A percentile compares a stretch with the other conserved stretches of the same genome.
These are phyloP conservation scores for Onychomys arenicola DNA, from an alignment of 2,797 vertebrate genomes.

Conservation along the genomic window DNA sequence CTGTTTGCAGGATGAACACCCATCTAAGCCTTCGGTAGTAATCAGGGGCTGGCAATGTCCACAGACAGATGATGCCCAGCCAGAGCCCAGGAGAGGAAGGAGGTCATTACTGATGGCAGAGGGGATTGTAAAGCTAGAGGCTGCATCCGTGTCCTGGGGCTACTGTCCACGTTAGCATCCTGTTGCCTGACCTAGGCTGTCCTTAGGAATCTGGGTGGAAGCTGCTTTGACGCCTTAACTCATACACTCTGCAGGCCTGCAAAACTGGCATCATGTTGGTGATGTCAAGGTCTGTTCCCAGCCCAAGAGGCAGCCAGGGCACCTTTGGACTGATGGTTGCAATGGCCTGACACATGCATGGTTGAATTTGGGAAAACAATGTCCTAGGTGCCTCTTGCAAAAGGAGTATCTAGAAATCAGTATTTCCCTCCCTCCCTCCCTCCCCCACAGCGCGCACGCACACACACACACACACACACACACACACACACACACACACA, in stretches of 20 bases:
- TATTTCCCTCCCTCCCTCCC: neutral
- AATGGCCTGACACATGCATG: neutral
- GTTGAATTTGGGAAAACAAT: neutral
- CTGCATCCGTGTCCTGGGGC: neutral
- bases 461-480: too few relatives aligned
- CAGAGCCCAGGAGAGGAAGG: neutral
- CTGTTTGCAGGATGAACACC: neutral
- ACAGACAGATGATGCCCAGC: neutral
- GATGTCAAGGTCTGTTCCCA: neutral
- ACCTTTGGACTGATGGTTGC: neutral
- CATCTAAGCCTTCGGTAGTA: neutral
- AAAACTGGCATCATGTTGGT: neutral
- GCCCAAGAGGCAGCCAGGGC: neutral
- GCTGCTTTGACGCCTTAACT: neutral
- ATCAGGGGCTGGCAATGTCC: neutral
- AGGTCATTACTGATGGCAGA: neutral
- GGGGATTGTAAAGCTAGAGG: neutral
- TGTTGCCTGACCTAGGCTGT: neutral
- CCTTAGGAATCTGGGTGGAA: neutral
- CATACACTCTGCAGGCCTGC: neutral
- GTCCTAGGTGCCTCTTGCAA: neutral
- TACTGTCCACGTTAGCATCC: neutral
- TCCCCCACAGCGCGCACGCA: too few relatives aligned
- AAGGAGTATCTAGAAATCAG: neutral
- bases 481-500: too few relatives aligned